Evolutionary conservation across 2,797 vertebrate genomes (phyloP).

Genomic region (Rhynchonycteris naso): DNA sequence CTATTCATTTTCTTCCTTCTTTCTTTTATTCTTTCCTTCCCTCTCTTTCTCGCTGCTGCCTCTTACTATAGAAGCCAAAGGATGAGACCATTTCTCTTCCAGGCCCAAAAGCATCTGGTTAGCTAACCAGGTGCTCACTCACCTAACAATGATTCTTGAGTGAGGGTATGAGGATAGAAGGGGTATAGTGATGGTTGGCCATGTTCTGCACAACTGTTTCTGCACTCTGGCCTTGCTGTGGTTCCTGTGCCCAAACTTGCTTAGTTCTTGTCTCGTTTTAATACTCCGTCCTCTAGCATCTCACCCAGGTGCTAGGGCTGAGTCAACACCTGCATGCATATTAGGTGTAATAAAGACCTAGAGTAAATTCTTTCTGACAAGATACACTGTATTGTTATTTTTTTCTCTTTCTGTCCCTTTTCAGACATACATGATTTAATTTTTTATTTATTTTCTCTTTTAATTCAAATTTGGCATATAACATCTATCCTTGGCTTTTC

Average conservation of each 20-base stretch:
- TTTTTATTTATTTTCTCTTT: neutral
- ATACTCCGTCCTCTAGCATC: neutral
- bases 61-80: neutral
- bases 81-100: too few relatives aligned
- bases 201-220: neutral
- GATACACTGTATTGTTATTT: neutral
- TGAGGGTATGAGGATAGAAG: neutral
- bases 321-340: neutral
- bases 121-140: neutral
- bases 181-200: neutral
- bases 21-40: neutral
- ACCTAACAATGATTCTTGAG: neutral
- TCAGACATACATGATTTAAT: neutral
- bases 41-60: neutral
- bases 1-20: neutral
- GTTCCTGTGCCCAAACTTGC: neutral
- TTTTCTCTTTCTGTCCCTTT: neutral
- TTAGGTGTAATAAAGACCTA: neutral
- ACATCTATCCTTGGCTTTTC: neutral
- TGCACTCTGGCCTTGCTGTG: neutral
- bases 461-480: neutral
- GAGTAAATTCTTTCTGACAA: neutral
- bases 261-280: neutral
- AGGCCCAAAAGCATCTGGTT: neutral
- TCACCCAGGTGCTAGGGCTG: neutral